These are phyloP conservation scores for Mormoops blainvillei DNA, from an alignment of 2,113 vertebrate genomes.

Conservation along the genomic window DNA sequence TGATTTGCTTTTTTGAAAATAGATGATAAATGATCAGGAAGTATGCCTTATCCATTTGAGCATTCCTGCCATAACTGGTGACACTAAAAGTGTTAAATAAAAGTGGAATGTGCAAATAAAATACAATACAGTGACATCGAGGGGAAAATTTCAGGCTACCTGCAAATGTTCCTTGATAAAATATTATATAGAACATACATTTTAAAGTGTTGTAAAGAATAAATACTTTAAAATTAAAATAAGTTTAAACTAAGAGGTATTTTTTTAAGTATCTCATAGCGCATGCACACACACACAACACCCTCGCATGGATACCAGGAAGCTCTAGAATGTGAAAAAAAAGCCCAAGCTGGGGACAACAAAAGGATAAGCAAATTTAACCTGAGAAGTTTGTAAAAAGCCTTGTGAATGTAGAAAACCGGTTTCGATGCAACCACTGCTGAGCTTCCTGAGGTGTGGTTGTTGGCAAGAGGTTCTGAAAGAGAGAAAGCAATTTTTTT, in stretches of 20 bases:
- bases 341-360: neutral
- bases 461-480: constrained; percentile 93
- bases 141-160: neutral
- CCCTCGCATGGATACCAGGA: neutral
- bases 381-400: constrained; percentile 99
- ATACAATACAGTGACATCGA: neutral
- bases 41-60: neutral
- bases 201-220: neutral
- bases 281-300: neutral
- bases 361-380: constrained; percentile 67
- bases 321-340: neutral
- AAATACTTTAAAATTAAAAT: constrained; percentile 25
- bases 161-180: constrained; percentile 24
- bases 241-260: neutral
- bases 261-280: constrained; percentile 30
- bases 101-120: neutral
- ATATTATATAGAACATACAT: neutral
- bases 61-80: neutral
- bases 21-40: constrained; percentile 1
- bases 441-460: constrained; percentile 95
- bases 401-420: constrained; percentile 93
- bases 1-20: neutral
- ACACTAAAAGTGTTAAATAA: neutral
- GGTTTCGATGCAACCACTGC: constrained; percentile 96
- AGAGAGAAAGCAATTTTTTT: constrained; percentile 38